Conservation (phyloP, 2,113 vertebrate species). For the Gobio gobio region DNA sequence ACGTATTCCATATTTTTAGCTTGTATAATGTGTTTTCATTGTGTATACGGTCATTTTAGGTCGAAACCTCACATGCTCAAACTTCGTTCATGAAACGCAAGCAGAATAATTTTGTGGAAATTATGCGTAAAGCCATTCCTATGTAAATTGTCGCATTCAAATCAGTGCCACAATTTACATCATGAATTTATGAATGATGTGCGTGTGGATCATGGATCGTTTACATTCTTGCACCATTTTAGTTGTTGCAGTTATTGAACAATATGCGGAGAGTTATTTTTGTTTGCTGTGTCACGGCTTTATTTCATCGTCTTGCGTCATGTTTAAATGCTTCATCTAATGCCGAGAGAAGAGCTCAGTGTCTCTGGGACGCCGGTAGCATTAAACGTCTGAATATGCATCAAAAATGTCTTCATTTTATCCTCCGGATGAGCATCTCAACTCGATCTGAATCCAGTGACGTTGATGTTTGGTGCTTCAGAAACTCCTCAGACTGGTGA, state of each 20-base stretch:
- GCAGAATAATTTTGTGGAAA: not conserved
- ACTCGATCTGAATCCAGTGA: not conserved
- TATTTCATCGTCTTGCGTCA: not conserved
- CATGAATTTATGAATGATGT: not conserved
- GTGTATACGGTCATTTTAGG: constrained; percentile 30
- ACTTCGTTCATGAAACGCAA: not conserved
- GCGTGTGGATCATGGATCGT: not conserved
- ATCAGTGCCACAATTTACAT: not conserved
- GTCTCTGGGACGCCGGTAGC: constrained; percentile 25
- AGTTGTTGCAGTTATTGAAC: not conserved
- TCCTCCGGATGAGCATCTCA: not conserved
- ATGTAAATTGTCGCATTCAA: not conserved
- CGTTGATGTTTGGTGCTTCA: constrained; percentile 19
- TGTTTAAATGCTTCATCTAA: not conserved
- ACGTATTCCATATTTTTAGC: constrained; percentile 19
- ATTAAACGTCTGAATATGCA: constrained; percentile 50
- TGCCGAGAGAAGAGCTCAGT: not conserved
- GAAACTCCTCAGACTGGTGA: not conserved
- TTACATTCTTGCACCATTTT: not conserved
- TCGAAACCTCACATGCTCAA: not conserved
- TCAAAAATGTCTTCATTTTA: not conserved
- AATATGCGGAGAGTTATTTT: not conserved
- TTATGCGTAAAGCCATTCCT: not conserved
- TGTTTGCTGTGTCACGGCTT: not conserved
- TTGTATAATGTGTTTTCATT: constrained; percentile 11